Conservation (phyloP, 1,140 invertebrate genomes). For the Rhagoletis zephyria region DNA sequence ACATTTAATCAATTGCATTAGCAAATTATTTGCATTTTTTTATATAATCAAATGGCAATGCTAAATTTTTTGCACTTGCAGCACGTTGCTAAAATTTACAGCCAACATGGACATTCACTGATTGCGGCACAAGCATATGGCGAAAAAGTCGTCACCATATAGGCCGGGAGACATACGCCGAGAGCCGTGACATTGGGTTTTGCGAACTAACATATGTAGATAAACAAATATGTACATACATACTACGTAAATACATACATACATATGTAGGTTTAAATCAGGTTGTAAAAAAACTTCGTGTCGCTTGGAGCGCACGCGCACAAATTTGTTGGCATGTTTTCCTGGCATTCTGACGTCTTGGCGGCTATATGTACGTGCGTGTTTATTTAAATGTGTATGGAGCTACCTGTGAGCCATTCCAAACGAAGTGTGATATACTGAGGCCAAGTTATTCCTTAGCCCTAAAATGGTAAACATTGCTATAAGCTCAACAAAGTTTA, state of each 20-base stretch:
- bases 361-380: too few relatives aligned
- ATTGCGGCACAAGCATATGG: background rate
- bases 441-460: too few relatives aligned
- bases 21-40: slow-evolving; percentile 41
- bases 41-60: slow-evolving; percentile 30
- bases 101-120: background rate
- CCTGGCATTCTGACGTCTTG: too few relatives aligned
- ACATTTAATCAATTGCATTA: slow-evolving; percentile 17
- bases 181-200: background rate
- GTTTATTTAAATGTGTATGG: too few relatives aligned
- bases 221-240: too few relatives aligned
- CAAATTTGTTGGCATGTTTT: too few relatives aligned
- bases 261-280: too few relatives aligned
- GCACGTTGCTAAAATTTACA: slow-evolving; percentile 17
- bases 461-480: too few relatives aligned
- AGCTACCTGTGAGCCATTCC: background rate
- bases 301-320: too few relatives aligned
- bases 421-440: background rate
- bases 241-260: too few relatives aligned
- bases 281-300: too few relatives aligned
- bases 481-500: too few relatives aligned
- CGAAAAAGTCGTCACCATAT: background rate
- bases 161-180: background rate
- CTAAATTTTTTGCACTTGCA: slow-evolving; percentile 29
- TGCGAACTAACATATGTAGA: background rate